These are phyloP conservation scores for Tetragonula clypearis DNA, from an alignment of 1,140 invertebrate genomes.

Conservation along the genomic window DNA sequence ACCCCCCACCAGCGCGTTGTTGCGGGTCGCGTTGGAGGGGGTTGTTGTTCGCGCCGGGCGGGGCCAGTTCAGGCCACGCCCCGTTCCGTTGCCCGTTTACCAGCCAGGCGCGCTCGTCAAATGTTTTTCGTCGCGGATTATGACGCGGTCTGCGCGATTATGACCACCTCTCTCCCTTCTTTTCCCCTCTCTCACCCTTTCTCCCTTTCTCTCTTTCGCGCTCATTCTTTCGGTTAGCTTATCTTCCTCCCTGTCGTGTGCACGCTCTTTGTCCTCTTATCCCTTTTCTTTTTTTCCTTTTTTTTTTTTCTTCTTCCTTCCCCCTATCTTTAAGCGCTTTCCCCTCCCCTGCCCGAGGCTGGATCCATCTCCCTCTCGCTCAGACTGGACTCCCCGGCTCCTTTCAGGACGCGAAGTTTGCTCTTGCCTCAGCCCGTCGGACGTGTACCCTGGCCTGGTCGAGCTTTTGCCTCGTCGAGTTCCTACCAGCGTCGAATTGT, in stretches of 20 bases:
- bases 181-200: conserved; percentile 40
- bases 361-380: conserved; percentile 35
- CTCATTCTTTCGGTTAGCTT: neutral
- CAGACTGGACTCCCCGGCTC: conserved; percentile 13
- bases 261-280: conserved; percentile 40
- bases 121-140: conserved; percentile 82
- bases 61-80: conserved; percentile 60
- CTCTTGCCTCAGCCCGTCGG: conserved; percentile 63
- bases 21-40: conserved; percentile 1
- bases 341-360: conserved; percentile 51
- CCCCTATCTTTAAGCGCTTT: conserved; percentile 41
- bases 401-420: conserved; percentile 59
- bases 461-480: neutral
- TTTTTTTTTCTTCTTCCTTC: conserved; percentile 39
- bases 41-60: conserved; percentile 57
- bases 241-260: conserved; percentile 42
- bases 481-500: neutral
- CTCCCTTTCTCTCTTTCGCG: neutral
- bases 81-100: conserved; percentile 72
- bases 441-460: conserved; percentile 43
- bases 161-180: conserved; percentile 73
- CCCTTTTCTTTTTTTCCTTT: conserved; percentile 44
- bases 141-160: conserved; percentile 82
- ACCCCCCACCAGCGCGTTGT: conserved; percentile 21
- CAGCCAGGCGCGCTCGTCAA: conserved; percentile 76